Percentiles rank a stretch among this genome's conserved stretches.
phyloP scores from a whole-genome alignment of 1,140 invertebrate species.

The Odontomachus brunneus region DNA sequence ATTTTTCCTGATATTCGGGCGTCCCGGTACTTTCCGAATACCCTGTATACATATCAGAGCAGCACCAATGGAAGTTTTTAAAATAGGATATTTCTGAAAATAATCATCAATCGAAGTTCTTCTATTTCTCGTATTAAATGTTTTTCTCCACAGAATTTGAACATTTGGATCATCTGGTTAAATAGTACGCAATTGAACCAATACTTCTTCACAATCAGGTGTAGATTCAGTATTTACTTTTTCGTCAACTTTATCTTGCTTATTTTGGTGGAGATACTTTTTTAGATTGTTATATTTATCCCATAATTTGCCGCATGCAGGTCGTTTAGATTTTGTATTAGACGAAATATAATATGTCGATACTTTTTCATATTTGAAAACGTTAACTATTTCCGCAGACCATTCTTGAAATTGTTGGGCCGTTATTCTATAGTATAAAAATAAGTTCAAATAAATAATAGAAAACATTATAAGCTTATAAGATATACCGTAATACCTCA shows the following conservation, averaged over 20 bases:
- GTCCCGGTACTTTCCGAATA: too few relatives aligned
- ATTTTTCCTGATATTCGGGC: too few relatives aligned
- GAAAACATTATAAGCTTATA: not conserved
- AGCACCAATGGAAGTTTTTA: constrained; percentile 11
- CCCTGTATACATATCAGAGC: not conserved
- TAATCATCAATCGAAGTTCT: not conserved
- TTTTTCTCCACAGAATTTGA: not conserved
- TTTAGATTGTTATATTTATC: constrained; percentile 20
- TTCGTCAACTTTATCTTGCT: not conserved
- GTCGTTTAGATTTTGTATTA: constrained; percentile 12
- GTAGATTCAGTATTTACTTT: not conserved
- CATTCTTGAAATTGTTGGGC: not conserved
- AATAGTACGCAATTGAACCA: not conserved
- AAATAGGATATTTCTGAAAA: constrained; percentile 8
- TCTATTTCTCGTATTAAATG: not conserved
- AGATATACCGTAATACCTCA: not conserved
- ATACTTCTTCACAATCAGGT: not conserved
- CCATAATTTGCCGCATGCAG: constrained; percentile 11
- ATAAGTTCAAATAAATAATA: not conserved
- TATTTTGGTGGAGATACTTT: not conserved
- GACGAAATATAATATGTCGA: not conserved
- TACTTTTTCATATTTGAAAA: constrained; percentile 11
- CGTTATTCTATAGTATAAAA: constrained; percentile 1
- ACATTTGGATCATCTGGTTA: constrained; percentile 5
- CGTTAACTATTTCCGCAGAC: not conserved